phyloP scores from a whole-genome alignment of 2,888 invertebrate genomes.

The Aleiodes testaceus region DNA sequence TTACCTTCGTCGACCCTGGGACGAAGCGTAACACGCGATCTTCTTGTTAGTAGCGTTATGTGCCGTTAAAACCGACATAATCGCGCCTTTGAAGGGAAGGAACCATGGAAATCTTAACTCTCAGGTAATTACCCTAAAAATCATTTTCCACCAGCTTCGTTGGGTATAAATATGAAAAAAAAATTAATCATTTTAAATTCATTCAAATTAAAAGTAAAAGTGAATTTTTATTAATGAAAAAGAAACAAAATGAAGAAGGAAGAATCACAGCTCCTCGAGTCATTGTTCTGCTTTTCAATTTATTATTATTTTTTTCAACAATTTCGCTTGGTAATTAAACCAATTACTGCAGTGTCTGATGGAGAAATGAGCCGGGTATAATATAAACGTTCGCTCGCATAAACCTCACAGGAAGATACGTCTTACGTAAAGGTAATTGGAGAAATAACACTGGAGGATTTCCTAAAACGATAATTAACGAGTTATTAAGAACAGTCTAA shows the following conservation, averaged over 20 bases:
- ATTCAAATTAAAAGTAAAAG: neutral
- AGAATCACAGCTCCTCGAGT: neutral
- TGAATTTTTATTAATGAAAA: neutral
- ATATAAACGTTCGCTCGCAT: conserved; percentile 15
- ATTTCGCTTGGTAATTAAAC: conserved; percentile 66
- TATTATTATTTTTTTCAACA: neutral
- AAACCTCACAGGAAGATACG: conserved; percentile 36
- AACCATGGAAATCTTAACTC: conserved; percentile 35
- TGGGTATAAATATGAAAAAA: neutral
- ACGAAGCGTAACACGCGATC: conserved; percentile 61
- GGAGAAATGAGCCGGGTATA: conserved; percentile 47
- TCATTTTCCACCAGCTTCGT: conserved; percentile 19
- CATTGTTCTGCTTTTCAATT: neutral
- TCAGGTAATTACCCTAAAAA: conserved; percentile 38
- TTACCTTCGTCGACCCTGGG: conserved; percentile 53
- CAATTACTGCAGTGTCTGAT: conserved; percentile 65
- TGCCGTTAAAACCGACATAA: conserved; percentile 63
- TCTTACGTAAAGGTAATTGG: conserved; percentile 72
- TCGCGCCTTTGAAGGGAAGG: conserved; percentile 47
- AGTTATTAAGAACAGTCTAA: conserved; percentile 69
- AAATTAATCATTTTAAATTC: neutral
- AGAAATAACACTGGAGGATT: conserved; percentile 63
- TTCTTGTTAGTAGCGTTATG: conserved; percentile 65
- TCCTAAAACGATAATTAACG: conserved; percentile 74
- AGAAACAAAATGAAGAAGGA: neutral